phyloP scores from a whole-genome alignment of 2,797 vertebrate genomes.

The Cirrhinus mrigala region DNA sequence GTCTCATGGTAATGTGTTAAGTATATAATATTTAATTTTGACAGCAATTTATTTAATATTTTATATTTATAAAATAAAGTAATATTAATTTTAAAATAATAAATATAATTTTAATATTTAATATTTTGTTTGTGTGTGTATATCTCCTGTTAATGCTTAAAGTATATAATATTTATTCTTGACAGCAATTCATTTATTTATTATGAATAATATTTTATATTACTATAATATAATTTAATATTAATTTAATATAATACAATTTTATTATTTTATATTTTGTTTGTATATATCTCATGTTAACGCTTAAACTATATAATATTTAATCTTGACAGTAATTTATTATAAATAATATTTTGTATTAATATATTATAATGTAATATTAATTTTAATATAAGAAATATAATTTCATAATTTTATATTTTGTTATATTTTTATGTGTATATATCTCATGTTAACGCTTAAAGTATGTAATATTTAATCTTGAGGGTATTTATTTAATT shows the following conservation, averaged over 20 bases:
- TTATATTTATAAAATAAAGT: neutral
- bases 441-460: neutral
- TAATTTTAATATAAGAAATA: neutral
- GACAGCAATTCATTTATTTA: too few relatives aligned
- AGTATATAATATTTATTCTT: too few relatives aligned
- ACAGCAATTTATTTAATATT: too few relatives aligned
- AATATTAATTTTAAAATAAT: too few relatives aligned
- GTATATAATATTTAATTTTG: neutral
- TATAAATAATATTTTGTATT: neutral
- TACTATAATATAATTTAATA: too few relatives aligned
- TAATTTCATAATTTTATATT: too few relatives aligned
- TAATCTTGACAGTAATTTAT: neutral
- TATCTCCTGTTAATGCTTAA: too few relatives aligned
- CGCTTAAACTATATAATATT: neutral
- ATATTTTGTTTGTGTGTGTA: neutral
- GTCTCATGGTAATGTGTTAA: neutral
- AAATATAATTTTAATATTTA: too few relatives aligned
- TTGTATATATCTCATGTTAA: neutral
- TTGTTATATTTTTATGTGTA: neutral
- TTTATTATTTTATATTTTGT: too few relatives aligned
- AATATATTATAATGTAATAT: neutral
- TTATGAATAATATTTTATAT: too few relatives aligned
- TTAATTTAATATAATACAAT: neutral
- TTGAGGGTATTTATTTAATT: neutral
- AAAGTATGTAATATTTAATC: neutral